Evolutionary conservation across 2,888 invertebrate species (phyloP).

Genomic region (Zaprionus bogoriensis): DNA sequence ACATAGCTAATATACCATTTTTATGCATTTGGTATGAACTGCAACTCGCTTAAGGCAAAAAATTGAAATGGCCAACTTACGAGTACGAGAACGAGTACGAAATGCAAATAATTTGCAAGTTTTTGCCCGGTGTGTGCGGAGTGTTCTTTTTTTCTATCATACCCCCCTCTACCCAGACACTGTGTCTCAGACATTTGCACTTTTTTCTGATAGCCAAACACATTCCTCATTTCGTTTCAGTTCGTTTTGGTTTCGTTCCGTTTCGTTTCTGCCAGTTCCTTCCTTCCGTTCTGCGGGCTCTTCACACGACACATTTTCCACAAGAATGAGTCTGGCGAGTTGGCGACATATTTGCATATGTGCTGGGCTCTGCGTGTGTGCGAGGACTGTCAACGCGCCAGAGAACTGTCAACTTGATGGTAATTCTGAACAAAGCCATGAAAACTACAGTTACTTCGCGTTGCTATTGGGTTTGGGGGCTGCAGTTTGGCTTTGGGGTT

Average conservation of each 20-base stretch:
- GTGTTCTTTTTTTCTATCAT: conserved; percentile 13
- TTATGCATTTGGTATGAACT: too few relatives aligned
- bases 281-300: conserved; percentile 74
- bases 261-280: conserved; percentile 57
- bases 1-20: too few relatives aligned
- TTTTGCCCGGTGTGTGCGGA: conserved; percentile 40
- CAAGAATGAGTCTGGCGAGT: conserved; percentile 69
- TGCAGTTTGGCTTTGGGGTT: conserved; percentile 14
- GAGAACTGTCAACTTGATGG: conserved; percentile 81
- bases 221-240: conserved; percentile 70
- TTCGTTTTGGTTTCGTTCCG: conserved; percentile 24
- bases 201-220: conserved; percentile 34
- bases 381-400: conserved; percentile 79
- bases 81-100: too few relatives aligned
- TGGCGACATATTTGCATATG: conserved; percentile 73
- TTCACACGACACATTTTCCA: conserved; percentile 70
- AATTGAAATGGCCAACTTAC: conserved; percentile 66
- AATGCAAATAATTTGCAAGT: conserved; percentile 79
- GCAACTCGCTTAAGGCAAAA: background rate
- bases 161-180: background rate
- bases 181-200: conserved; percentile 38
- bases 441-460: conserved; percentile 43
- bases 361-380: conserved; percentile 39
- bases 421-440: conserved; percentile 76
- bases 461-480: too few relatives aligned